Conservation (phyloP, 2,113 vertebrate genomes). For the Sphyrna mokarran region DNA sequence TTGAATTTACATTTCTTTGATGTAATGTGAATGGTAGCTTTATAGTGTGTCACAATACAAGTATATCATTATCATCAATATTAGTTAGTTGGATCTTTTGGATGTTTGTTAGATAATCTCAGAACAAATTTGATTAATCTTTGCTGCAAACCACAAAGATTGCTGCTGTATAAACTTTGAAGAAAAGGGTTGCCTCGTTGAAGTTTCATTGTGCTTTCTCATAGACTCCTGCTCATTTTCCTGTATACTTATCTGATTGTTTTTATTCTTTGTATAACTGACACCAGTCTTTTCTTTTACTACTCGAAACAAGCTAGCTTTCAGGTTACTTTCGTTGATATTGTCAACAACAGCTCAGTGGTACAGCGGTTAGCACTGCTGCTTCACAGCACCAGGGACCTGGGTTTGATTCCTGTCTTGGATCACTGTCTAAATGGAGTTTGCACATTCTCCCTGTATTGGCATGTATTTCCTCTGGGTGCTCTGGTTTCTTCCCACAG, state of each 20-base stretch:
- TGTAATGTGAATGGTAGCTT: neutral
- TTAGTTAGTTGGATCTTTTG: neutral
- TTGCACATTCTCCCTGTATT: too few relatives aligned
- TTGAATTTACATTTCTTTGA: neutral
- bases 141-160: neutral
- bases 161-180: neutral
- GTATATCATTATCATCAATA: neutral
- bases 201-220: neutral
- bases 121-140: neutral
- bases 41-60: neutral
- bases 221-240: neutral
- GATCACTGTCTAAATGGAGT: too few relatives aligned
- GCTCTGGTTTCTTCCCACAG: too few relatives aligned
- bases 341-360: neutral
- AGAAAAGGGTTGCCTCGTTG: neutral
- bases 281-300: neutral
- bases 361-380: too few relatives aligned
- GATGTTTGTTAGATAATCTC: neutral
- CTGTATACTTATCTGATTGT: neutral
- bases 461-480: too few relatives aligned
- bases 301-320: neutral
- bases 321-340: neutral
- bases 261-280: neutral
- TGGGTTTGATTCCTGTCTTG: too few relatives aligned
- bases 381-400: too few relatives aligned